These are phyloP conservation scores for Meloidogyne hapla DNA, from an alignment of 1,140 invertebrate species.

Conservation along the genomic window DNA sequence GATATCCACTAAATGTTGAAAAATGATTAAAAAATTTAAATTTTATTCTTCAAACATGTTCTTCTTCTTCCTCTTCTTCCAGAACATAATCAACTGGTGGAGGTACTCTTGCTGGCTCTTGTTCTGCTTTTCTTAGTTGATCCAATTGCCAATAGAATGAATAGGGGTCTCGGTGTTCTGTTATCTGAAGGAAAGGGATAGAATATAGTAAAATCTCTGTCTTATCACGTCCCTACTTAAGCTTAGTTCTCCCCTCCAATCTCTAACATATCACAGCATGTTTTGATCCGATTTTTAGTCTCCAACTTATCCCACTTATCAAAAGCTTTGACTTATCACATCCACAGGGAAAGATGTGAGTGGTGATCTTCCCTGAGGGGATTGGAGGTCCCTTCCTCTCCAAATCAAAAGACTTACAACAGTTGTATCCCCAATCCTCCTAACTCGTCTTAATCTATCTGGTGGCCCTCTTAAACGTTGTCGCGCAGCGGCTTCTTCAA, in stretches of 20 bases:
- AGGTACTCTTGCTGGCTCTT: slow-evolving; percentile 34
- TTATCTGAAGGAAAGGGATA: slow-evolving; percentile 35
- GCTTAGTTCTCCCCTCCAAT: no score
- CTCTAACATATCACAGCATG: no score
- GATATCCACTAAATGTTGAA: background rate
- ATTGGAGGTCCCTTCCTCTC: no score
- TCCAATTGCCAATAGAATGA: slow-evolving; percentile 64
- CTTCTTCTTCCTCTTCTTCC: slow-evolving; percentile 49
- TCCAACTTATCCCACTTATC: no score
- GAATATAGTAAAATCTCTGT: background rate
- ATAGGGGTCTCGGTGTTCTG: slow-evolving; percentile 63
- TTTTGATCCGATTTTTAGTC: no score
- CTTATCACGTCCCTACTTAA: no score
- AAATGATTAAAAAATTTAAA: background rate
- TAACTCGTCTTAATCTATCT: slow-evolving; percentile 15
- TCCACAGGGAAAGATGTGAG: no score
- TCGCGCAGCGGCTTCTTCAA: slow-evolving; percentile 41
- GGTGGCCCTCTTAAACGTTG: slow-evolving; percentile 21
- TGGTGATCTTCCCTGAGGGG: no score
- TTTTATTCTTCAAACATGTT: slow-evolving; percentile 39
- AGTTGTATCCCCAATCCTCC: slow-evolving; percentile 55
- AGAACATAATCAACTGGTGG: slow-evolving; percentile 46
- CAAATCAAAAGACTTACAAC: background rate
- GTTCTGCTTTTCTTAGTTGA: slow-evolving; percentile 43
- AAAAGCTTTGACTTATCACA: no score